Percentiles rank a stretch among this genome's conserved stretches.
These are phyloP conservation scores for Bombus confusus DNA, from an alignment of 1,140 invertebrate genomes.

Conservation along the genomic window DNA sequence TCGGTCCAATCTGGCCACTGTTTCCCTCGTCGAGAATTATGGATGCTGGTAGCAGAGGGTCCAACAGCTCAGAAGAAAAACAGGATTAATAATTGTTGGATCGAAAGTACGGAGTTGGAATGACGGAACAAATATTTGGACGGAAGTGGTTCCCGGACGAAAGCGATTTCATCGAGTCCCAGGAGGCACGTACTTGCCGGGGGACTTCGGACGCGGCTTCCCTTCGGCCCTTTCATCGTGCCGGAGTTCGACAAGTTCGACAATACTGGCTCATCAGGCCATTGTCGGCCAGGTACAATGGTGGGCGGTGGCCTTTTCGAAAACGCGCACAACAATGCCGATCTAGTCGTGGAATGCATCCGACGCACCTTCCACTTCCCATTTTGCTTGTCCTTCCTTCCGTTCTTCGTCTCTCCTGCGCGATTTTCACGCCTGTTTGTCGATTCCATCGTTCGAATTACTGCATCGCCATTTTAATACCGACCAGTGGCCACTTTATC, in stretches of 20 bases:
- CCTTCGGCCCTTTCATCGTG: constrained; percentile 13
- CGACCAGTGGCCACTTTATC: neutral
- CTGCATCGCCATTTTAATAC: neutral
- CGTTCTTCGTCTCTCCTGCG: neutral
- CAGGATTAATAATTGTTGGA: constrained; percentile 6
- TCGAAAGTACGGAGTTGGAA: neutral
- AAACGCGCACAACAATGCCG: constrained; percentile 59
- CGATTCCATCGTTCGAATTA: neutral
- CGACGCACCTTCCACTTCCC: constrained; percentile 2
- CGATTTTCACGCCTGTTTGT: constrained; percentile 6
- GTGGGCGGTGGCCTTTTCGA: constrained; percentile 47
- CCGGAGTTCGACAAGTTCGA: constrained; percentile 64
- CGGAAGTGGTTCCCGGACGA: constrained; percentile 17
- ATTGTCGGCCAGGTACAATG: constrained; percentile 67
- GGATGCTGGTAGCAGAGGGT: neutral
- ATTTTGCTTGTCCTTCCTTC: neutral
- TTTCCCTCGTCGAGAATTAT: neutral
- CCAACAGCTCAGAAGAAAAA: neutral
- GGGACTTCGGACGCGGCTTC: neutral
- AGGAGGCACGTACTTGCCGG: neutral
- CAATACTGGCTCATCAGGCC: constrained; percentile 68
- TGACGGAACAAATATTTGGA: constrained; percentile 30
- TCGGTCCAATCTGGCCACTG: neutral
- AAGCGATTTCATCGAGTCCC: constrained; percentile 19
- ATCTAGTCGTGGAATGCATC: constrained; percentile 33